A percentile compares a stretch with the other conserved stretches of the same genome.
These are phyloP conservation scores for Coenonympha arcania DNA, from an alignment of 2,888 invertebrate genomes.

Conservation along the genomic window DNA sequence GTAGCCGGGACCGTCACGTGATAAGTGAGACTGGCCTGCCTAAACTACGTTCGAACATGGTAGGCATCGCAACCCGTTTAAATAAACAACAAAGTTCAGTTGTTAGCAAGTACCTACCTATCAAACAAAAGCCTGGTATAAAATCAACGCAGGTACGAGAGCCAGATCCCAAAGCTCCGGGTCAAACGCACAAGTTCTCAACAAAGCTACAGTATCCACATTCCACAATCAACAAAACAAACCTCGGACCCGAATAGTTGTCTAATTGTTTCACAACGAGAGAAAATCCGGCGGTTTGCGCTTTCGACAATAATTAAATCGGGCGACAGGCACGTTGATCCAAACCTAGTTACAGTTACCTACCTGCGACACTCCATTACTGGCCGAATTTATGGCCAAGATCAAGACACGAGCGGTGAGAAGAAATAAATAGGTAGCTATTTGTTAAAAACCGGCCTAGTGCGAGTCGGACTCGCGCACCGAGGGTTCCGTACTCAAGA, in stretches of 20 bases:
- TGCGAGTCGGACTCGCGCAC: too few species aligned
- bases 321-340: constrained; percentile 26
- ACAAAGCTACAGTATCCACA: constrained; percentile 12
- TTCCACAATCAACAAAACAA: constrained; percentile 16
- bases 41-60: too few species aligned
- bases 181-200: background rate
- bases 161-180: too few species aligned
- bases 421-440: too few species aligned
- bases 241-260: constrained; percentile 17
- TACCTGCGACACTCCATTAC: constrained; percentile 32
- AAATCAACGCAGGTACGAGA: background rate
- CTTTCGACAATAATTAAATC: constrained; percentile 28
- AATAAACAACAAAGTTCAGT: background rate
- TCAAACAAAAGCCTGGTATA: constrained; percentile 5
- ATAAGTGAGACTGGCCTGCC: too few species aligned
- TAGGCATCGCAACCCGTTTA: too few species aligned
- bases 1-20: too few species aligned
- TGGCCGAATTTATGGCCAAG: constrained; percentile 24
- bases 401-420: background rate
- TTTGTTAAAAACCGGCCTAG: too few species aligned
- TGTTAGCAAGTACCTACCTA: too few species aligned
- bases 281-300: constrained; percentile 20
- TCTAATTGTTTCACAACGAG: constrained; percentile 21
- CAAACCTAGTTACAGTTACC: constrained; percentile 32
- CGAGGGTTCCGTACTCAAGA: too few species aligned